Percentiles rank a stretch among this genome's conserved stretches.
Evolutionary conservation across 2,888 invertebrate species (phyloP).

Genomic region (Petrophora chlorosata): DNA sequence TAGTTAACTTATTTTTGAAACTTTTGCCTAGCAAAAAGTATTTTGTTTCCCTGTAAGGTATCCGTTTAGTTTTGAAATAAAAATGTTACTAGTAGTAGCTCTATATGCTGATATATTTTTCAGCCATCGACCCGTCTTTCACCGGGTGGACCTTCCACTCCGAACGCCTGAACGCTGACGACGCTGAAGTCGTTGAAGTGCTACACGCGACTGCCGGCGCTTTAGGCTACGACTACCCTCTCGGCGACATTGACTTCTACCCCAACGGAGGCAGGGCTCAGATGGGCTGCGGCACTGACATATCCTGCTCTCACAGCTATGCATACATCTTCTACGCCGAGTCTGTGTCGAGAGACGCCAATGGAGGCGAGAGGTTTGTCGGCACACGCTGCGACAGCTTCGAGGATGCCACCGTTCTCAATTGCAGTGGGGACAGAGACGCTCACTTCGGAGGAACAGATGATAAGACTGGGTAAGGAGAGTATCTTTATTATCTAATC

Average conservation of each 20-base stretch:
- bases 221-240: constrained; percentile 65
- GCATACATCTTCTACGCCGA: constrained; percentile 66
- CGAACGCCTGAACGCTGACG: constrained; percentile 52
- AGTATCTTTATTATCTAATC: not conserved
- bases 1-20: too few species aligned
- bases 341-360: constrained; percentile 50
- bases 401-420: constrained; percentile 48
- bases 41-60: too few species aligned
- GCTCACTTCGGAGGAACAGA: constrained; percentile 60
- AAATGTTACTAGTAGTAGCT: too few species aligned
- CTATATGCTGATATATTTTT: not conserved
- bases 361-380: constrained; percentile 52
- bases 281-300: constrained; percentile 54
- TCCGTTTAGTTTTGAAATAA: too few species aligned
- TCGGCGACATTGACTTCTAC: constrained; percentile 73
- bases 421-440: constrained; percentile 55
- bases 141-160: constrained; percentile 72
- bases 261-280: constrained; percentile 69
- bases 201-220: constrained; percentile 64
- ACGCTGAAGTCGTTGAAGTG: constrained; percentile 69
- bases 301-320: constrained; percentile 58
- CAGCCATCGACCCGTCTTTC: constrained; percentile 74
- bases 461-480: constrained; percentile 53
- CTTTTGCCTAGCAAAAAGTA: too few species aligned
- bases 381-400: constrained; percentile 63